phyloP scores from a whole-genome alignment of 37 sponge, comb jelly and placozoan genomes.

The Theonella swinhoei region DNA sequence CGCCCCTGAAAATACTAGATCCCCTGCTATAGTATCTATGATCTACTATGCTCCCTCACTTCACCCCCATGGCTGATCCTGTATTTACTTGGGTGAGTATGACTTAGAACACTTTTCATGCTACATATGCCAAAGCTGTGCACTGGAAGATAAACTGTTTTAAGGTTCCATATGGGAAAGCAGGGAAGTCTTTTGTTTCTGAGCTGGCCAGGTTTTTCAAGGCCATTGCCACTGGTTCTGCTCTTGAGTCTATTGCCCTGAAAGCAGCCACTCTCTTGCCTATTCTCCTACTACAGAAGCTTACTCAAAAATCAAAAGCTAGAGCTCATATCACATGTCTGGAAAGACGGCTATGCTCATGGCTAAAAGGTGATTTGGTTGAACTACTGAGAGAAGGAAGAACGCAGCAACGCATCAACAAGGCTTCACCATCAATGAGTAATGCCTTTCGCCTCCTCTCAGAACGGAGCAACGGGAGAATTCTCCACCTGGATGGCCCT shows the following conservation, averaged over 20 bases:
- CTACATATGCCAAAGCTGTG: constrained; percentile 30
- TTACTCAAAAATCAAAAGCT: constrained; percentile 7
- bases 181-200: constrained; percentile 13
- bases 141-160: constrained; percentile 34
- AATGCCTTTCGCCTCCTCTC: constrained; percentile 32
- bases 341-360: constrained; percentile 19
- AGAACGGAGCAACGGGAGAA: background rate
- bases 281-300: constrained; percentile 39
- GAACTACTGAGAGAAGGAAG: constrained; percentile 35
- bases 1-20: no score
- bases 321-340: constrained; percentile 33
- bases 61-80: background rate
- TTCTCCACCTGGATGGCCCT: background rate
- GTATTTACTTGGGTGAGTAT: constrained; percentile 11
- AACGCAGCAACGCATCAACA: constrained; percentile 13
- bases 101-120: background rate
- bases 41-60: constrained; percentile 3
- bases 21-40: no score
- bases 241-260: constrained; percentile 35
- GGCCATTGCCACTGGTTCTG: constrained; percentile 24
- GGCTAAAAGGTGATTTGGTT: constrained; percentile 22
- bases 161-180: constrained; percentile 37
- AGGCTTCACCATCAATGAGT: background rate
- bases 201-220: constrained; percentile 32
- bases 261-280: constrained; percentile 40